Evolutionary conservation across 2,888 invertebrate genomes (phyloP), one percentile per base, ranked within the genome.

Genomic region (Thalpophila matura): DNA sequence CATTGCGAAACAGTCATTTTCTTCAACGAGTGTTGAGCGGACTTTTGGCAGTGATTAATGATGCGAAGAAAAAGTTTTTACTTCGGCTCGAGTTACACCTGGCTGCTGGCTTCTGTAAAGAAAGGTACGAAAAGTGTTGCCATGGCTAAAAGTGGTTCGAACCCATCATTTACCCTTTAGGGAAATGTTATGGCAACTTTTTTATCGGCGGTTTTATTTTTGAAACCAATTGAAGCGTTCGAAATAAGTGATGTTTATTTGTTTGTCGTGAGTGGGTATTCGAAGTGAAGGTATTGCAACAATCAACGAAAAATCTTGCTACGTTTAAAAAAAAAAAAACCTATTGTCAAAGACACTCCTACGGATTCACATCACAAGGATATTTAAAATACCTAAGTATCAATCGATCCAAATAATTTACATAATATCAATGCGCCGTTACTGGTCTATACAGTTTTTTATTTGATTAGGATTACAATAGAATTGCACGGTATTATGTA

Each of bases 1-100:
- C 27, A 45, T 49, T 58, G 50, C 33, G 43, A 45, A 70, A 65
- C 66, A 64, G 61, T 60, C 42, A 72, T 71, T 74, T 74, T 76
- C 67, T 73, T 77, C 63, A 77, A 71, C 65, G 64, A 80, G 70
- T 73, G 76, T 78, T 77, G 63, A 58, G 53, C 66, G 60, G 78
- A 86, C 80, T 85, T 86, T 79, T 74, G 80, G 82, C 83, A 83
- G 86, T 90, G 90, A 89, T 89, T 86, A 86, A 90, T 89, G 88
- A 61, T 60, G 64, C 55, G 24, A 43, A 74, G 74, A 79, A 80
- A 83, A 79, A 80, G 60, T 79, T 80, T 77, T 66, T 62, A 72
- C 71, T 67, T 49, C 51, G 71, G 61, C 62, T 77, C 74, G 75
- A 77, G 79, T 76, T 78, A 72, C 73, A 77, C 74, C 79, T 76